Percentiles rank a stretch among this genome's conserved stretches.
These are phyloP conservation scores for Parnassius glacialis DNA, from an alignment of 2,888 invertebrate genomes.

Conservation along the genomic window DNA sequence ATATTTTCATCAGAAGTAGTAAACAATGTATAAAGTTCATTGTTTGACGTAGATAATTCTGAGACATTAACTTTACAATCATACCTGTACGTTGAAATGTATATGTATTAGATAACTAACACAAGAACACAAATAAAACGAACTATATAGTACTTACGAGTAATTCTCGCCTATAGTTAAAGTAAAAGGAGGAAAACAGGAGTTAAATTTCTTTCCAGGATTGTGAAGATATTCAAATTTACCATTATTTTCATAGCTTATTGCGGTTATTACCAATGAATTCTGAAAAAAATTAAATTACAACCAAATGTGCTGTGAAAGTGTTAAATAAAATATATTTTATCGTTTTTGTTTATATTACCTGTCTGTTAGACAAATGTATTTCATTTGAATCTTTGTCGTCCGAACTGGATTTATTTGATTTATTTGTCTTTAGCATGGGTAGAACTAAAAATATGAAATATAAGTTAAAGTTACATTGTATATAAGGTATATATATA, in stretches of 20 bases:
- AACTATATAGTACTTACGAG: conserved; percentile 45
- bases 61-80: conserved; percentile 52
- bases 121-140: conserved; percentile 1
- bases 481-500: no score
- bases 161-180: conserved; percentile 54
- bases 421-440: conserved; percentile 15
- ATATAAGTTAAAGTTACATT: neutral
- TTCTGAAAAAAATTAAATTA: conserved; percentile 31
- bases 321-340: neutral
- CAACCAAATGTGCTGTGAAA: neutral
- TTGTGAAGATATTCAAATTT: conserved; percentile 41
- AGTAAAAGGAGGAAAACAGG: conserved; percentile 45
- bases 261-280: conserved; percentile 39
- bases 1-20: conserved; percentile 43
- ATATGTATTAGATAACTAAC: conserved; percentile 5
- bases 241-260: conserved; percentile 44
- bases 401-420: conserved; percentile 1
- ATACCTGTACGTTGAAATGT: conserved; percentile 41
- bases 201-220: conserved; percentile 27
- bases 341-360: conserved; percentile 15
- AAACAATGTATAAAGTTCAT: conserved; percentile 51
- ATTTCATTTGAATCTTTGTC: conserved; percentile 41
- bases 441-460: conserved; percentile 40
- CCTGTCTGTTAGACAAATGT: conserved; percentile 37
- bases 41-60: conserved; percentile 36